phyloP scores from a whole-genome alignment of 2,113 vertebrate species.

The Apodemus speciosus region DNA sequence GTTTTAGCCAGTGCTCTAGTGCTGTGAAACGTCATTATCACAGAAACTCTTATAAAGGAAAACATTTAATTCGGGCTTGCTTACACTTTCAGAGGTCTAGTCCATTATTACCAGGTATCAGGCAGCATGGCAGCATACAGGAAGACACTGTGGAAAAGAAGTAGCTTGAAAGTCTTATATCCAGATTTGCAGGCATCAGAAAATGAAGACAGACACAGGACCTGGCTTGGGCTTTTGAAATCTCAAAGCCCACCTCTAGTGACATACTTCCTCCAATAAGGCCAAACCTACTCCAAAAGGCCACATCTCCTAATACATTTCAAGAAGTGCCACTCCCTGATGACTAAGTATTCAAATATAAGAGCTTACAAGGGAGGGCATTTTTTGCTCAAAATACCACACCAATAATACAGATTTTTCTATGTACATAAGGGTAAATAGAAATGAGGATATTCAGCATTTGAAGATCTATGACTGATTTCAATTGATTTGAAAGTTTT shows the following conservation, averaged over 20 bases:
- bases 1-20: neutral
- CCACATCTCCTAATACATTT: neutral
- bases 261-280: neutral
- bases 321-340: neutral
- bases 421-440: neutral
- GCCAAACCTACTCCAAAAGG: neutral
- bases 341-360: neutral
- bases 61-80: neutral
- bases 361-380: too few species aligned
- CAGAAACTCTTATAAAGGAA: neutral
- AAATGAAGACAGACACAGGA: neutral
- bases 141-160: neutral
- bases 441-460: neutral
- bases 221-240: neutral
- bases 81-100: neutral
- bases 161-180: neutral
- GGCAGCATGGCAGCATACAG: neutral
- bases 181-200: neutral
- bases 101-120: neutral
- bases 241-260: neutral
- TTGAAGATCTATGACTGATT: neutral
- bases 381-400: neutral
- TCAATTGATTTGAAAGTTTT: neutral
- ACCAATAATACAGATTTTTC: neutral
- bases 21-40: neutral